Percentiles rank a stretch among this genome's conserved stretches.
These are phyloP conservation scores for Squalus acanthias DNA, from an alignment of 2,797 vertebrate genomes.

Conservation along the genomic window DNA sequence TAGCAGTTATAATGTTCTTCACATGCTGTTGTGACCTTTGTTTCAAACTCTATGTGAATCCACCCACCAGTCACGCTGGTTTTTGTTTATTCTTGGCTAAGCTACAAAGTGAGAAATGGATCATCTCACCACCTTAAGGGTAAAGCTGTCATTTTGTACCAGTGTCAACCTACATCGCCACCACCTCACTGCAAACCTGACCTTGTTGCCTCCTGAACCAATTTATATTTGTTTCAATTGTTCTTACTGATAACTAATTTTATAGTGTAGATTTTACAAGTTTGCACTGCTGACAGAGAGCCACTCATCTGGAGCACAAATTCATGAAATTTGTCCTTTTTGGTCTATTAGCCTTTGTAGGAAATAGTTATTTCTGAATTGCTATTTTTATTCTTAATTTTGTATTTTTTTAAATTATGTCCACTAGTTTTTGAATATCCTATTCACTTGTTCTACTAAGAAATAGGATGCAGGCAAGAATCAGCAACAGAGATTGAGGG, in stretches of 20 bases:
- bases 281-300: not conserved
- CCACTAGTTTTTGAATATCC: not conserved
- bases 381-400: not conserved
- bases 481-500: not conserved
- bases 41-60: not conserved
- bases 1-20: not conserved
- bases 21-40: not conserved
- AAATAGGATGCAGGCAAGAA: not conserved
- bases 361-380: not conserved
- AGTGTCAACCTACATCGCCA: no score
- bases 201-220: not conserved
- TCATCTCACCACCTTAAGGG: not conserved
- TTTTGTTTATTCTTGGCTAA: not conserved
- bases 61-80: not conserved
- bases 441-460: not conserved
- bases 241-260: not conserved
- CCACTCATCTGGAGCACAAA: not conserved
- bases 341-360: not conserved
- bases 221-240: not conserved
- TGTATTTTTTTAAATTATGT: not conserved
- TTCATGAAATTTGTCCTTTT: not conserved
- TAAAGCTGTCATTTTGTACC: not conserved
- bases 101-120: not conserved
- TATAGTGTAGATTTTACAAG: not conserved
- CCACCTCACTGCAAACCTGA: not conserved